A percentile compares a stretch with the other conserved stretches of the same genome.
phyloP scores from a whole-genome alignment of 2,797 vertebrate genomes.

The Phalanger gymnotis region DNA sequence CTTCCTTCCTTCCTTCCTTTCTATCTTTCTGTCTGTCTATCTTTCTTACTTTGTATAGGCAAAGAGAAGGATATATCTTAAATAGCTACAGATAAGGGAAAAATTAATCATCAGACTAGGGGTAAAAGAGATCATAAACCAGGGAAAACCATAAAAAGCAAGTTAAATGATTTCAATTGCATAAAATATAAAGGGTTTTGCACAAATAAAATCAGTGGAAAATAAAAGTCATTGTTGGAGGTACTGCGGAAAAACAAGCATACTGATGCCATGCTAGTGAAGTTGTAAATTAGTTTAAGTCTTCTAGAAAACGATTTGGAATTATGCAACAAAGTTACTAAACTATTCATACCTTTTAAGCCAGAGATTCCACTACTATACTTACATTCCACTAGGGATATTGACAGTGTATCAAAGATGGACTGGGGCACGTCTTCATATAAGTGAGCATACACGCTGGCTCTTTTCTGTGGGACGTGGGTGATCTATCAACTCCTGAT shows the following conservation, averaged over 20 bases:
- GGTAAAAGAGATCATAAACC: neutral
- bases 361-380: neutral
- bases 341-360: neutral
- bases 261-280: neutral
- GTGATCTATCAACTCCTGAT: neutral
- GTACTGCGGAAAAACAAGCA: neutral
- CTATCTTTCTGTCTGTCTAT: neutral
- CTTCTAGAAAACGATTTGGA: neutral
- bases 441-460: neutral
- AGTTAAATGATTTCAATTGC: neutral
- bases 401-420: neutral
- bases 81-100: neutral
- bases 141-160: neutral
- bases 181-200: neutral
- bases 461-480: neutral
- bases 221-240: neutral
- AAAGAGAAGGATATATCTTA: neutral
- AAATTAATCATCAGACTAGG: neutral
- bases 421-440: neutral
- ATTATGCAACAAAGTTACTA: neutral
- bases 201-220: neutral
- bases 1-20: no score
- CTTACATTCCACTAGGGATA: neutral
- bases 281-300: neutral
- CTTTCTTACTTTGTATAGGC: neutral